Percentiles rank a stretch among this genome's conserved stretches.
Evolutionary conservation across 2,888 invertebrate genomes (phyloP).

Genomic region (Sacculina carcini): DNA sequence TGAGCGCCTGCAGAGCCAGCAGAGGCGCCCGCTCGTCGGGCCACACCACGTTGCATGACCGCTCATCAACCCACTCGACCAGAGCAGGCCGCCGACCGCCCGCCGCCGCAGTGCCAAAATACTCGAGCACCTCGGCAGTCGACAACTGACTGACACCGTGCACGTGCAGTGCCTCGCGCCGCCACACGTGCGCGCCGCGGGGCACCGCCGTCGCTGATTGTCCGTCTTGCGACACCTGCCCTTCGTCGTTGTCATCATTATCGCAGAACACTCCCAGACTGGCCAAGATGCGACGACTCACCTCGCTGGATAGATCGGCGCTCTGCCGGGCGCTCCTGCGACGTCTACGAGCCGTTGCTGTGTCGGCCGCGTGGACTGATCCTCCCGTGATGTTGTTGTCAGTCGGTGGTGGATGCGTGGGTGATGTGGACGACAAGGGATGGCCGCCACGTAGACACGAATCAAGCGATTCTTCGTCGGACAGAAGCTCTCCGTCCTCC

Average conservation of each 20-base stretch:
- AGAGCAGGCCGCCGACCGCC: slow-evolving; percentile 46
- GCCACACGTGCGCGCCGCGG: no score
- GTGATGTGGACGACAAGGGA: background rate
- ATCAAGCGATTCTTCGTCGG: background rate
- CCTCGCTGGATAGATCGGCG: background rate
- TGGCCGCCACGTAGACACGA: background rate
- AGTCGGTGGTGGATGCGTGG: no score
- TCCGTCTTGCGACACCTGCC: no score
- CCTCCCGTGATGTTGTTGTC: background rate
- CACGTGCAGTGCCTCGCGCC: slow-evolving; percentile 46
- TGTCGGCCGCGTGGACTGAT: background rate
- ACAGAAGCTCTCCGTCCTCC: background rate
- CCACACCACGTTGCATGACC: slow-evolving; percentile 44
- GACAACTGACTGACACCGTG: slow-evolving; percentile 45
- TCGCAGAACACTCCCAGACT: background rate
- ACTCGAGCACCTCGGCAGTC: slow-evolving; percentile 48
- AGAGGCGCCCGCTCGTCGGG: slow-evolving; percentile 30
- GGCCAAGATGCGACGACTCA: background rate
- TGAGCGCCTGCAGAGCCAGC: slow-evolving; percentile 30
- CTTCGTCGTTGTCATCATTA: background rate
- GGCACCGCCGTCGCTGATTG: no score
- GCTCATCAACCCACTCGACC: slow-evolving; percentile 54
- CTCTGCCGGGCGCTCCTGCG: background rate
- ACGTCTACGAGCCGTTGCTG: background rate
- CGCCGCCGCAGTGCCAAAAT: no score